A percentile compares a stretch with the other conserved stretches of the same genome.
Conservation (phyloP, 1,140 invertebrate genomes). For the Drosophila lowei region DNA sequence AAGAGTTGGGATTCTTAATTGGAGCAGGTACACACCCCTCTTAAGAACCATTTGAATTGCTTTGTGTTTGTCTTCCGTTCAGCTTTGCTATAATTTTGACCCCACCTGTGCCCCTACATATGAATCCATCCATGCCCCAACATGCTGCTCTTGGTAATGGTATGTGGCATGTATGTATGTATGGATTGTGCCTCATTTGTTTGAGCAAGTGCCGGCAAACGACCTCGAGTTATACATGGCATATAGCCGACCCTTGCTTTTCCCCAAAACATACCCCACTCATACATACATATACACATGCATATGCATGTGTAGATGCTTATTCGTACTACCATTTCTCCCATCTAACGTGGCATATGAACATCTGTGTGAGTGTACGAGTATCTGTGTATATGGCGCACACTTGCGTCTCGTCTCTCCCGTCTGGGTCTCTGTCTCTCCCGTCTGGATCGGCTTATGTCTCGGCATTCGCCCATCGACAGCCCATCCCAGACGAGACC, state of each 20-base stretch:
- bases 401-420: too few relatives aligned
- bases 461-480: slow-evolving; percentile 21
- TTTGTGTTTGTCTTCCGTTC: too few relatives aligned
- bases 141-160: too few relatives aligned
- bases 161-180: neutral
- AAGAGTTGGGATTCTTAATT: too few relatives aligned
- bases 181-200: slow-evolving; percentile 36
- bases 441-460: slow-evolving; percentile 15
- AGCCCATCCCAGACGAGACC: slow-evolving; percentile 3
- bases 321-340: slow-evolving; percentile 10
- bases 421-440: slow-evolving; percentile 17
- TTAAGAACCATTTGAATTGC: too few relatives aligned
- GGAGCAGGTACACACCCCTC: too few relatives aligned
- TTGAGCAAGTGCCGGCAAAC: slow-evolving; percentile 71
- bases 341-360: slow-evolving; percentile 31
- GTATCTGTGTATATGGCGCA: too few relatives aligned
- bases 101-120: too few relatives aligned
- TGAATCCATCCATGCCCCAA: too few relatives aligned
- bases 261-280: slow-evolving; percentile 9
- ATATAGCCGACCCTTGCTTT: too few relatives aligned
- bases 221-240: slow-evolving; percentile 50
- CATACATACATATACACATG: neutral
- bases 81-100: too few relatives aligned
- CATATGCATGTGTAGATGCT: neutral
- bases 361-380: too few relatives aligned